phyloP scores from a whole-genome alignment of 1,140 invertebrate genomes.

The Drosophila busckii region DNA sequence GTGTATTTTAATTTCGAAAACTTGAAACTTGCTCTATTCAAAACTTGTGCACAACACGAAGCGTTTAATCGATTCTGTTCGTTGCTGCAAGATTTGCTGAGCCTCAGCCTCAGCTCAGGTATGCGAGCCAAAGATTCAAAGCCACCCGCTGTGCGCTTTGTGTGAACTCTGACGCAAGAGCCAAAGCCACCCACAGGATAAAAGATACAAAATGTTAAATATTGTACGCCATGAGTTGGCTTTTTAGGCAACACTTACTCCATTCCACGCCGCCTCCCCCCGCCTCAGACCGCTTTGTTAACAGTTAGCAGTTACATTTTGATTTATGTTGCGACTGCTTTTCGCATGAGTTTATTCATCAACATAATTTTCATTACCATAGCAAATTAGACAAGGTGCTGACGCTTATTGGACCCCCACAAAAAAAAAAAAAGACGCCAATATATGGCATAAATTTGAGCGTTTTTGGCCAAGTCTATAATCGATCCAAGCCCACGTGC shows the following conservation, averaged over 20 bases:
- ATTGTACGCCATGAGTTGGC: slow-evolving; percentile 37
- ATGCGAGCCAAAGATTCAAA: neutral
- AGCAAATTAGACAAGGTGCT: slow-evolving; percentile 77
- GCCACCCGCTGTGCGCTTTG: slow-evolving; percentile 54
- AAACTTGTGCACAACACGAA: slow-evolving; percentile 31
- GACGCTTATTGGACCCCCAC: slow-evolving; percentile 59
- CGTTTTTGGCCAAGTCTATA: slow-evolving; percentile 12
- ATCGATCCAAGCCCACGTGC: slow-evolving; percentile 23
- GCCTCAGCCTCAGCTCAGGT: slow-evolving; percentile 10
- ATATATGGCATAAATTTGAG: slow-evolving; percentile 51
- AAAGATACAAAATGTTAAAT: slow-evolving; percentile 36
- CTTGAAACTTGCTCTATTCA: slow-evolving; percentile 55
- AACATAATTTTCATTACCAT: slow-evolving; percentile 76
- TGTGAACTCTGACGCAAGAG: slow-evolving; percentile 46
- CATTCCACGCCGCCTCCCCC: too few species aligned
- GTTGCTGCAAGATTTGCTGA: slow-evolving; percentile 9
- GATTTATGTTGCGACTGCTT: slow-evolving; percentile 53
- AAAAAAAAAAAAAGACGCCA: slow-evolving; percentile 28
- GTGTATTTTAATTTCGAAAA: slow-evolving; percentile 42
- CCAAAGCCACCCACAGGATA: slow-evolving; percentile 66
- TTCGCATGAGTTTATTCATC: slow-evolving; percentile 57
- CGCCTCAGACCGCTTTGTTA: too few species aligned
- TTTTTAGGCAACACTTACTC: slow-evolving; percentile 2
- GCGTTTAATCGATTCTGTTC: slow-evolving; percentile 76
- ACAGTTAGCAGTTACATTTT: too few species aligned